Evolutionary conservation across 2,797 vertebrate species (phyloP).

Genomic region (Gymnodraco acuticeps): DNA sequence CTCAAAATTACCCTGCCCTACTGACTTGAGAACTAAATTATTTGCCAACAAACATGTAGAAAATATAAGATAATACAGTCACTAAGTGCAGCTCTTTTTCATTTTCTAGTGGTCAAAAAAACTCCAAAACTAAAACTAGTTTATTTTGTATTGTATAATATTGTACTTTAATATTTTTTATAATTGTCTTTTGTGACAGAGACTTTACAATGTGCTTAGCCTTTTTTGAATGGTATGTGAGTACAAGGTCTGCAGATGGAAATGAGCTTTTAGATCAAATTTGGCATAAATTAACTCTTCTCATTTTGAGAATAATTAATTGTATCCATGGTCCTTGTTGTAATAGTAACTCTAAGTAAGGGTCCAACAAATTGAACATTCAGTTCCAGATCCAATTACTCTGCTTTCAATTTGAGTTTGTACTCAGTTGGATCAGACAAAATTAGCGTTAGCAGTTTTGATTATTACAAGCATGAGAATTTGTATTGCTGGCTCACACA

Average conservation of each 20-base stretch:
- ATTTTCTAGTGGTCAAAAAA: not conserved
- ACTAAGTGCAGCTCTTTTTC: not conserved
- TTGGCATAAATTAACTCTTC: too few relatives aligned
- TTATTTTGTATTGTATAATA: not conserved
- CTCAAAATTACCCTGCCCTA: not conserved
- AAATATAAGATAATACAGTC: not conserved
- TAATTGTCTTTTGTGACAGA: too few relatives aligned
- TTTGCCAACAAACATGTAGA: not conserved
- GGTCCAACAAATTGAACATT: not conserved
- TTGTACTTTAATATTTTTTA: too few relatives aligned
- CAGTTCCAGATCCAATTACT: not conserved
- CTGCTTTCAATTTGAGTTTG: slow-evolving; percentile 7
- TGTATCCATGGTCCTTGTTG: too few relatives aligned
- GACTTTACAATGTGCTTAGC: too few relatives aligned
- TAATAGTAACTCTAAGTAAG: not conserved
- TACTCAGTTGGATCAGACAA: not conserved
- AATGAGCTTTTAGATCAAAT: too few relatives aligned
- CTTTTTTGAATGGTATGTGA: not conserved
- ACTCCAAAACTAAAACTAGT: too few relatives aligned
- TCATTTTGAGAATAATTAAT: too few relatives aligned
- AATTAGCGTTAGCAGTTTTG: not conserved
- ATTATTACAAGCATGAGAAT: not conserved
- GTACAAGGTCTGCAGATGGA: not conserved
- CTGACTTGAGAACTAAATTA: not conserved
- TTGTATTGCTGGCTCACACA: not conserved